Base-by-base conservation (phyloP, 1,140 invertebrate genomes). In the Euura lappo region DNA sequence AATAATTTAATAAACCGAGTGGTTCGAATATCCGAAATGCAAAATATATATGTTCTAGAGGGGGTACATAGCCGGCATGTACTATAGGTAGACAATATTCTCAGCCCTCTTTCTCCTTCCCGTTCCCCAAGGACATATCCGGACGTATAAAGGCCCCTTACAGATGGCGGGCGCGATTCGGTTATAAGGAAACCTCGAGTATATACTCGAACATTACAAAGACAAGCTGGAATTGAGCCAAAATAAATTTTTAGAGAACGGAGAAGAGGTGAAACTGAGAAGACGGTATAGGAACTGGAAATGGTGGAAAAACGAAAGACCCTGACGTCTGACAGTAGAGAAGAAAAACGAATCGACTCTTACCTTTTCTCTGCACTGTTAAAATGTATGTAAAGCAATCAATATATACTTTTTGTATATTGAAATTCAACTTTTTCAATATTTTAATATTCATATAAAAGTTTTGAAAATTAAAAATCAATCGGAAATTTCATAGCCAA, bases 11-110 rank as follows among this genome's bases (percentile, higher is more conserved):
- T 60, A 60, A 60, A 8, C 51, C 8, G 51, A 60, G 51, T 60
- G 51, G 51, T 60, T 60, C 51, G 51, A 60, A 60, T 60, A 60
- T 60, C 51, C 51, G 13, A 60, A 60, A 60, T 60, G 51, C 51
- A 60, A 60, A 60, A 60, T 60, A 60, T 60, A 60, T 28, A 28
- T 28, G 28, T 60, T 60, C 51, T 11, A 60, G 51, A 60, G 51
- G 51, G 8, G 10, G 51, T 8, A n/a, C 8, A 60, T 11, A n/a
- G 51, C 51, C 51, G 51, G 28, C 51, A n/a, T 60, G 51, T 60
- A 6, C 51, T 60, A 60, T 60, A 60, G 51, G 5, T 5, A 60
- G 3, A 60, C 51, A 60, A 6, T 8, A n/a, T 60, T 60, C 13
- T 60, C 51, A 3, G 51, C 51, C 8, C 10, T 28, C 28, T 28